phyloP scores from a whole-genome alignment of 2,888 invertebrate genomes.

The Athrips mouffetella region DNA sequence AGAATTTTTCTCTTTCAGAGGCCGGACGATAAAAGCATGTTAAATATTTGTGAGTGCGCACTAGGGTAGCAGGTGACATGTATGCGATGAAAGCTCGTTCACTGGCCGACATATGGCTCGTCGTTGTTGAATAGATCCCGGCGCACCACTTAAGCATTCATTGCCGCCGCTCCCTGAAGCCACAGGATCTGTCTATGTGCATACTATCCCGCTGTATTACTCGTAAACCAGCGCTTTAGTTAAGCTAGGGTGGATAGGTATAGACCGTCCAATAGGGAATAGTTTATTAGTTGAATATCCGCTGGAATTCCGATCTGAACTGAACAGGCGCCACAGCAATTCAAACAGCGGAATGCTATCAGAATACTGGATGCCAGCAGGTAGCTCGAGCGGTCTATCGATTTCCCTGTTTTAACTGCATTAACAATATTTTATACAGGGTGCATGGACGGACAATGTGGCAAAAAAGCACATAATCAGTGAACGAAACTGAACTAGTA shows the following conservation, averaged over 20 bases:
- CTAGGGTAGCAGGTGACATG: conserved; percentile 67
- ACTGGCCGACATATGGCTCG: conserved; percentile 55
- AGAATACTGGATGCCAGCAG: not conserved
- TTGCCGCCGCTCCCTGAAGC: conserved; percentile 43
- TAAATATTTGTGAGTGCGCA: conserved; percentile 29
- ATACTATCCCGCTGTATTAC: too few relatives aligned
- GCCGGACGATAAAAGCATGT: not conserved
- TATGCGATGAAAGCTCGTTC: conserved; percentile 56
- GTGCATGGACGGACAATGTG: too few relatives aligned
- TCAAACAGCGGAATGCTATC: conserved; percentile 5
- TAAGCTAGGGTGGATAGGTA: conserved; percentile 23
- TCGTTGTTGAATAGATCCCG: conserved; percentile 51
- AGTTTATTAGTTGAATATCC: conserved; percentile 16
- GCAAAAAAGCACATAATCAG: too few relatives aligned
- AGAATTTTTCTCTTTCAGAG: not conserved
- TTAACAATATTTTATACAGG: too few relatives aligned
- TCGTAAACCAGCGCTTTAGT: conserved; percentile 33
- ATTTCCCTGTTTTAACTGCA: not conserved
- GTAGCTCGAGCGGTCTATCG: not conserved
- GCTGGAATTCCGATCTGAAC: conserved; percentile 9
- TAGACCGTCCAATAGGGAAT: conserved; percentile 15
- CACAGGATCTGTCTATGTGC: conserved; percentile 26
- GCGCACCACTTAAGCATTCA: conserved; percentile 63
- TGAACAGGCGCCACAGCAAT: conserved; percentile 5
- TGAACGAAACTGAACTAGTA: too few relatives aligned